Percentiles rank a stretch among this genome's conserved stretches.
Evolutionary conservation across 2,797 vertebrate species (phyloP).

Genomic region (Lepus townsendii): DNA sequence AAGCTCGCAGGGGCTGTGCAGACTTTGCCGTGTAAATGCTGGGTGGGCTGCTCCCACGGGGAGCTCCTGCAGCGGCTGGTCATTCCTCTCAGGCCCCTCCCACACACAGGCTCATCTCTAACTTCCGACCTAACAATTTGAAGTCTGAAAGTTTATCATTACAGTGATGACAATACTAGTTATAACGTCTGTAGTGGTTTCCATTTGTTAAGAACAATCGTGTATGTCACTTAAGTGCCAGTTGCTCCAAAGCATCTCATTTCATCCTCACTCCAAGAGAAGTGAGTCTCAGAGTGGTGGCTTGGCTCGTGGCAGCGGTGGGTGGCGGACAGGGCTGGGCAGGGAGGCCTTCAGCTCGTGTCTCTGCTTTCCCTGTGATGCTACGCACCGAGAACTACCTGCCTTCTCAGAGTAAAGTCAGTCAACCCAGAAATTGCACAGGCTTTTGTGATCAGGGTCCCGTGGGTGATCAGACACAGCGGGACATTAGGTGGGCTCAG

Average conservation of each 20-base stretch:
- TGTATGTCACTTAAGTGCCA: accelerated
- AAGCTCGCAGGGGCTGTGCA: too few relatives aligned
- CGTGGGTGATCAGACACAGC: neutral
- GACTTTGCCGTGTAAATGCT: too few relatives aligned
- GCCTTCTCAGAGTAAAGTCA: slow-evolving; percentile 23
- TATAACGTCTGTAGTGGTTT: neutral
- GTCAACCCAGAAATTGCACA: neutral
- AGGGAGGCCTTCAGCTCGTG: accelerated
- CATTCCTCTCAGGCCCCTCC: too few relatives aligned
- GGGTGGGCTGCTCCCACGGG: too few relatives aligned
- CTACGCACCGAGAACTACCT: neutral
- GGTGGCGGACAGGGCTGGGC: accelerated
- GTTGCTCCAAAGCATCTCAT: neutral
- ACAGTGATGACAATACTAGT: neutral
- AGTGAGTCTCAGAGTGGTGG: too few relatives aligned
- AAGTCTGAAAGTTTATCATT: neutral
- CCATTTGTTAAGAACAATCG: neutral
- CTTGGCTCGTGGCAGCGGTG: accelerated
- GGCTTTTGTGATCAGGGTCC: neutral
- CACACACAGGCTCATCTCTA: too few relatives aligned
- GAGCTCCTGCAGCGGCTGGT: too few relatives aligned
- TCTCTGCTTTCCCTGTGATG: neutral
- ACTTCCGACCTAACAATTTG: neutral
- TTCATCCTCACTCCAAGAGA: neutral
- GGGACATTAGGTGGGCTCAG: neutral